These are phyloP conservation scores for Suillia variegata DNA, from an alignment of 2,888 invertebrate species.

Conservation along the genomic window DNA sequence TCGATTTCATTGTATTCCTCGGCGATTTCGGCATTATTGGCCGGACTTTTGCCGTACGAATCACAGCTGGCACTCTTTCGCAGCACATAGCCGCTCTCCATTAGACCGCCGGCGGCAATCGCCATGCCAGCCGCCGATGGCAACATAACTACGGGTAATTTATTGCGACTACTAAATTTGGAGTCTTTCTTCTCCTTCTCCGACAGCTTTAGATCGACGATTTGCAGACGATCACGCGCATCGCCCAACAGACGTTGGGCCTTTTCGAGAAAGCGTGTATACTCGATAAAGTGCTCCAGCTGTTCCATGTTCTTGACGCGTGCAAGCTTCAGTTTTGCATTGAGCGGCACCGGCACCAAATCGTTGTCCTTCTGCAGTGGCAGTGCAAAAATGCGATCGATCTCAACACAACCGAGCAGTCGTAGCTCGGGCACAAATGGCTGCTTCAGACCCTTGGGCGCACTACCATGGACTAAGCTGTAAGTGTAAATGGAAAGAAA, in stretches of 20 bases:
- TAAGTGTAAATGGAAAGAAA: neutral
- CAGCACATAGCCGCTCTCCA: conserved; percentile 71
- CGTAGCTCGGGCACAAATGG: conserved; percentile 85
- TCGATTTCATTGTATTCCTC: conserved; percentile 96
- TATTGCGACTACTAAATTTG: conserved; percentile 57
- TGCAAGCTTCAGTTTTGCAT: conserved; percentile 84
- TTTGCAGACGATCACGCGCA: conserved; percentile 77
- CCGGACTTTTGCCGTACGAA: conserved; percentile 62
- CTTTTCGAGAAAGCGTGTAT: conserved; percentile 78
- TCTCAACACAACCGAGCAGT: conserved; percentile 82
- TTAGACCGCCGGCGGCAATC: conserved; percentile 45
- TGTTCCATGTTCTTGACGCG: conserved; percentile 82
- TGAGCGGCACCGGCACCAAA: conserved; percentile 81
- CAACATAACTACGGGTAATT: conserved; percentile 58
- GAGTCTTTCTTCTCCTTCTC: conserved; percentile 65
- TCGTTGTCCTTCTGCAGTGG: conserved; percentile 82
- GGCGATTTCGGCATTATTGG: conserved; percentile 65
- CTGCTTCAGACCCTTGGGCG: conserved; percentile 82
- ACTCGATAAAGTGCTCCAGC: conserved; percentile 75
- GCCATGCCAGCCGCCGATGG: conserved; percentile 56
- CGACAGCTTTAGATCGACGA: conserved; percentile 79
- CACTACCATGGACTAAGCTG: conserved; percentile 83
- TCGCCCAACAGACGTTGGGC: conserved; percentile 76
- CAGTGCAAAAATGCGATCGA: conserved; percentile 80
- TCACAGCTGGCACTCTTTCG: conserved; percentile 81